Evolutionary conservation across 2,888 invertebrate species (phyloP), one percentile per base, ranked within the genome.

Genomic region (Plebejus anna): DNA sequence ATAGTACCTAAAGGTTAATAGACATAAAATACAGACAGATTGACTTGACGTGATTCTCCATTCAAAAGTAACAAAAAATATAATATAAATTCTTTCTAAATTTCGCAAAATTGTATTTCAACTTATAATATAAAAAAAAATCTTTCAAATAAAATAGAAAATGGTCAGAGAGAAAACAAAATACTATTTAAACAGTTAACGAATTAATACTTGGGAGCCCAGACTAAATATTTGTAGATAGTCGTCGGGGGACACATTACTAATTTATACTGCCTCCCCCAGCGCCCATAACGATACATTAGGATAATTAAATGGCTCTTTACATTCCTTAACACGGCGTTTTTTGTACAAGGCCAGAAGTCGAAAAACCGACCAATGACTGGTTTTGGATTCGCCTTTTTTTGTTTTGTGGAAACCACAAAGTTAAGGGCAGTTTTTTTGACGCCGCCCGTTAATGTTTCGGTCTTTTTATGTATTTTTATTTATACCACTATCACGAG

Each of bases 221-320:
- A 13, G 66, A 66, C 66, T 32, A 66, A 66, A 66, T 66, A 36
- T 66, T 66, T 66, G 66, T 36, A 16, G 66, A 36, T 66, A 16
- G 32, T 66, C 32, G 28, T 66, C 66, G 32, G 47, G 73, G n/a
- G 55, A 73, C 73, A 73, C 16, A 73, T 73, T 72, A 86, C 87
- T 90, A 91, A 92, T 92, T 92, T 92, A 92, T 90, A 87, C 90
- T 88, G 86, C 90, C 90, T 89, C 91, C 91, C 90, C 88, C 86
- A 83, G 88, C 84, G 90, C 89, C 91, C 89, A 91, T 92, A 91
- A 93, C 92, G 92, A 93, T 93, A 93, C 92, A 93, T 94, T 92
- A 94, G 88, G 92, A 92, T 94, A 94, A 94, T 94, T 94, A 94
- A 94, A 93, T 89, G 91, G 92, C 92, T 92, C 91, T 90, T 94